These are phyloP conservation scores for Brachirus orientalis DNA, from an alignment of 2,113 vertebrate species.

Conservation along the genomic window DNA sequence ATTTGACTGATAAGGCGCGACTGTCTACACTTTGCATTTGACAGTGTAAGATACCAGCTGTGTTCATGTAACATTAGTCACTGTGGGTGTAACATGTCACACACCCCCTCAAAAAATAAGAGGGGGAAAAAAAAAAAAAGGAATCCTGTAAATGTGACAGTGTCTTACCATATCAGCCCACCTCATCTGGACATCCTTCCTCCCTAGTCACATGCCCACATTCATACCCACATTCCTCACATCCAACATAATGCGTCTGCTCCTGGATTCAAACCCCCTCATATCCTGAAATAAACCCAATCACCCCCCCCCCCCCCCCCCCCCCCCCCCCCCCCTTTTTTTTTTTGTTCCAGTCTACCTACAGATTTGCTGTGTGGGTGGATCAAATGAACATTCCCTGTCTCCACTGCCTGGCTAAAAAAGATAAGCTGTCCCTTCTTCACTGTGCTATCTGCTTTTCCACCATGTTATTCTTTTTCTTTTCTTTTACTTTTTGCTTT, in stretches of 20 bases:
- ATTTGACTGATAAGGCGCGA: no score
- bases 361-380: conserved; percentile 22
- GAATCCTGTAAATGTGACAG: conserved; percentile 47
- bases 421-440: conserved; percentile 28
- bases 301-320: no score
- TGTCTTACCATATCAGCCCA: conserved; percentile 45
- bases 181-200: conserved; percentile 55
- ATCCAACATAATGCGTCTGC: conserved; percentile 40
- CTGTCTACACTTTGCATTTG: background rate
- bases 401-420: conserved; percentile 12
- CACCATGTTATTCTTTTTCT: conserved; percentile 46
- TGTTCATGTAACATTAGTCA: conserved; percentile 54
- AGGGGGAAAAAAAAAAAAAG: no score
- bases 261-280: conserved; percentile 42
- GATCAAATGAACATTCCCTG: conserved; percentile 36
- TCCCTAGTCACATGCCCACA: conserved; percentile 61
- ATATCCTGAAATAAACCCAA: conserved; percentile 51
- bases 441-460: conserved; percentile 40
- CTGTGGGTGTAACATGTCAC: conserved; percentile 57
- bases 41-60: conserved; percentile 11
- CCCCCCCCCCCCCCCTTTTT: no score
- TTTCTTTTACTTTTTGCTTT: conserved; percentile 17
- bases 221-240: conserved; percentile 66
- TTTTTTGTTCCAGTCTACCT: conserved; percentile 12
- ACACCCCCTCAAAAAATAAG: conserved; percentile 31